phyloP scores from a whole-genome alignment of 1,140 invertebrate species.

The Anoplolepis gracilipes region DNA sequence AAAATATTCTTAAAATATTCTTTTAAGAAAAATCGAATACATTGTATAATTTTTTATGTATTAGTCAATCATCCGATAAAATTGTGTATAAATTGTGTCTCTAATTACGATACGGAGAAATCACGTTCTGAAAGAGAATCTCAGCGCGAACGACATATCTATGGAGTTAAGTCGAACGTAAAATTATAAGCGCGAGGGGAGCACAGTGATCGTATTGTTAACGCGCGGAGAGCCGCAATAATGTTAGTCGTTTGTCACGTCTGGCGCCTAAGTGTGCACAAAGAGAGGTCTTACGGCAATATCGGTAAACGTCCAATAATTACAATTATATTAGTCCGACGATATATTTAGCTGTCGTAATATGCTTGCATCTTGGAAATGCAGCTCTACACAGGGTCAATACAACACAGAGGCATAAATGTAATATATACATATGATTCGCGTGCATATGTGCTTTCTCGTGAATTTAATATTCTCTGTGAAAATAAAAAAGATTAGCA shows the following conservation, averaged over 20 bases:
- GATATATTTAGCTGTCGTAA: constrained; percentile 4
- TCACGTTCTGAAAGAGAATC: neutral
- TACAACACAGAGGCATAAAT: neutral
- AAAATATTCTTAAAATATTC: neutral
- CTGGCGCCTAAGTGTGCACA: constrained; percentile 62
- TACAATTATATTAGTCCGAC: constrained; percentile 28
- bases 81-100: neutral
- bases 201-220: constrained; percentile 68
- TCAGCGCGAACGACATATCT: constrained; percentile 29
- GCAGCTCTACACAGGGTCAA: neutral
- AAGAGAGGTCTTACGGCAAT: constrained; percentile 60
- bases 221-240: constrained; percentile 58
- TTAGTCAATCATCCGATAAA: neutral
- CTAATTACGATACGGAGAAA: neutral
- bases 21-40: neutral
- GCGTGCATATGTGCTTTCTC: neutral
- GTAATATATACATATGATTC: neutral
- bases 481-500: neutral
- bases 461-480: neutral
- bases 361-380: constrained; percentile 20
- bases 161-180: constrained; percentile 16
- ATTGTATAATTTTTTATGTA: neutral
- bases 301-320: constrained; percentile 52
- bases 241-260: constrained; percentile 51
- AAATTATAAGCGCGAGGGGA: constrained; percentile 37